phyloP scores from a whole-genome alignment of 2,797 vertebrate species.

The Scolopax bukidnonensis region DNA sequence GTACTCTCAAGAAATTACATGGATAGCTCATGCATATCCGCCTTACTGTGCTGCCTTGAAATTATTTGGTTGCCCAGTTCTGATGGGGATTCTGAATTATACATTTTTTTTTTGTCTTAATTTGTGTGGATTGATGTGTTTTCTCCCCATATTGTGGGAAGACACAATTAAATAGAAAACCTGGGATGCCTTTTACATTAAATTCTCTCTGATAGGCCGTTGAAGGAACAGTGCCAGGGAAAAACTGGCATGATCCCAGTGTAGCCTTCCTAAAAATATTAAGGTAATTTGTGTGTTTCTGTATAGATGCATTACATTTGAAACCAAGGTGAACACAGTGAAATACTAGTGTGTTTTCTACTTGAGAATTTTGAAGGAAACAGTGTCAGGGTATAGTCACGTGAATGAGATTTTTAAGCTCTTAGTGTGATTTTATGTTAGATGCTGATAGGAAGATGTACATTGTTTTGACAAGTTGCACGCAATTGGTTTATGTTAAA shows the following conservation, averaged over 20 bases:
- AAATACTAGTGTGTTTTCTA: not conserved
- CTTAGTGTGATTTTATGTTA: not conserved
- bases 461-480: not conserved
- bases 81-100: not conserved
- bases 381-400: not conserved
- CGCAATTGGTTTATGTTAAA: not conserved
- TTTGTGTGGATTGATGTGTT: not conserved
- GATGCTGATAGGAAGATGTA: not conserved
- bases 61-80: not conserved
- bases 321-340: not conserved
- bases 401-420: not conserved
- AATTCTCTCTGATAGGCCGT: not conserved
- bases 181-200: not conserved
- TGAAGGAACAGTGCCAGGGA: not conserved
- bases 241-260: not conserved
- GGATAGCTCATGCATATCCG: not conserved
- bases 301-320: not conserved
- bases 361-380: not conserved
- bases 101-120: not conserved
- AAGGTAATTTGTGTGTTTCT: not conserved
- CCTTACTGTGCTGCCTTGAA: fast-evolving
- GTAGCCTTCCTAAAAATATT: not conserved
- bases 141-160: not conserved
- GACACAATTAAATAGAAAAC: not conserved
- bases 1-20: not conserved